Evolutionary conservation across 2,888 invertebrate species (phyloP).

Genomic region (Craniophora ligustri): DNA sequence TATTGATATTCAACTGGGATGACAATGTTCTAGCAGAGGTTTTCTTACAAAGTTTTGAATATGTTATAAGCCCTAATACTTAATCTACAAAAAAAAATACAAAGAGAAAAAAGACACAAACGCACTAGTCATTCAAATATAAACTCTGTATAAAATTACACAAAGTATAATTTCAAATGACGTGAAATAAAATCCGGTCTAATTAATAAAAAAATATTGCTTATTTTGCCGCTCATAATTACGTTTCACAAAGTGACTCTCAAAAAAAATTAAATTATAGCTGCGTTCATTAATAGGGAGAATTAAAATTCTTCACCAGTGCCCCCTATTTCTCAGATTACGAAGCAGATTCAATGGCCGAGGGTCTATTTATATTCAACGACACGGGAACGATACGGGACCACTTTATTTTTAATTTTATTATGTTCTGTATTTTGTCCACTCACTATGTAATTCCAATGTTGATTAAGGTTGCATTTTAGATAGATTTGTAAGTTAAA

Average conservation of each 20-base stretch:
- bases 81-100: no score
- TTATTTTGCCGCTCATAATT: constrained; percentile 14
- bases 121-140: no score
- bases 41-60: no score
- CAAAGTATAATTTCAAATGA: no score
- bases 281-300: constrained; percentile 10
- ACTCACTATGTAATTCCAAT: no score
- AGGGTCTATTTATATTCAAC: constrained; percentile 17
- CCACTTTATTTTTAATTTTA: background rate
- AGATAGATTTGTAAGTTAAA: background rate
- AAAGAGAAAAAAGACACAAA: no score
- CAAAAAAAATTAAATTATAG: constrained; percentile 17
- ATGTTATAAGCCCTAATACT: no score
- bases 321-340: constrained; percentile 27
- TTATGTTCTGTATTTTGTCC: no score
- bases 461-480: background rate
- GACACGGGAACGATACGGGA: constrained; percentile 24
- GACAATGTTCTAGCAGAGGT: no score
- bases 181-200: background rate
- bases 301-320: constrained; percentile 24
- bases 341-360: constrained; percentile 13
- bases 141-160: no score
- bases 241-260: constrained; percentile 7
- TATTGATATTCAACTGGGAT: no score
- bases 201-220: constrained; percentile 24